Base-by-base conservation (phyloP, 2,888 invertebrate species). In the Troglohyphantes excavatus region DNA sequence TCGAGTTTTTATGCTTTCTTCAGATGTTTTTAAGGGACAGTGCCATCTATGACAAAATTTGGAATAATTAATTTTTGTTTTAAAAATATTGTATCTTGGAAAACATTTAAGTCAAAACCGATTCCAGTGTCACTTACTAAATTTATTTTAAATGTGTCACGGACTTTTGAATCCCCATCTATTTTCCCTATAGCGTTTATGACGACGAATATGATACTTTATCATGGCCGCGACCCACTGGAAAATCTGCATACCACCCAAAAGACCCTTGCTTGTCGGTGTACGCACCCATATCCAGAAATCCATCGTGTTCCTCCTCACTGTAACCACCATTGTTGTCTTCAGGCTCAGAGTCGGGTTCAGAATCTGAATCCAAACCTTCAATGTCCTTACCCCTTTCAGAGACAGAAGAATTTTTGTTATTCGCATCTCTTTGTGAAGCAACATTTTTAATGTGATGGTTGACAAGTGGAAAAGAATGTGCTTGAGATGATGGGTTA, bases 201-300 rank as follows among this genome's bases (percentile, higher is more conserved):
- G 72, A 72, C n/a, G 72, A 76, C 13, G 88, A 89, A 76, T 82
- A 89, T 21, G 88, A 82, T 11, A 89, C 46, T 82, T 83, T 90
- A 21, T 90, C 85, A 19, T 90, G 87, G 2, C 73, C 84, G n/a
- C 81, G 27, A n/a, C 91, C 91, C 17, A 91, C 91, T 0, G 91
- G 91, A 73, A 90, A 91, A 73, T 91, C 91, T 11, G 91, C 90
- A 33, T 91, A 92, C 92, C 92, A 92, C 46, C 92, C 92, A 73
- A 91, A 92, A 21, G 91, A 91, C 2, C 92, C 92, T 17, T 90
- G 43, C 33, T 86, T 87, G 19, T 91, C 90, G 2, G 91, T 87
- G n/a, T 91, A 92, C 13, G 92, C 91, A 13, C 92, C 92, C 91
- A 91, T 91, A 43, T 92, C 92, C 6, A 92, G 70, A 27, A 87